Base-by-base conservation (phyloP, 2,113 vertebrate genomes). In the Rafetus swinhoei region DNA sequence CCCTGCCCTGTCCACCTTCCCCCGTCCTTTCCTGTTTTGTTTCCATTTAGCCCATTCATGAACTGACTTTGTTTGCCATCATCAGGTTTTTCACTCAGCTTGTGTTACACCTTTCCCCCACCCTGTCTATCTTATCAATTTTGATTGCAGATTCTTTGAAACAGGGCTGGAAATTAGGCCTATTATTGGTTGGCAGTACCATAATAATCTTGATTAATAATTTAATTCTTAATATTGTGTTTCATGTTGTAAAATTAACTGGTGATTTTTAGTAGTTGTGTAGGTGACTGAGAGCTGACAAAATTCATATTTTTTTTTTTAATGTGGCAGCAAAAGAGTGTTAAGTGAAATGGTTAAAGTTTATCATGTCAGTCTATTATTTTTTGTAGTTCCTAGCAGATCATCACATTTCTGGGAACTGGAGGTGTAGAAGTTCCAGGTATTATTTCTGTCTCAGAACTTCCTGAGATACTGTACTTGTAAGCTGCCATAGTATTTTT, bases 401-500 rank as follows among this genome's bases (percentile, higher is more conserved):
- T 92, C 18, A 93, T 86, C 85, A 86, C 39, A 39, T 96, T 97
- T 96, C 94, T 97, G 96, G 91, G 93, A 96, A 94, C 88, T 52
- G 74, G 81, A 90, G 80, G 59, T 79, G 18, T 93, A 85, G 91
- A 96, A 84, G 92, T 97, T 97, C 82, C 95, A 95, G 93, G 92
- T 97, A 92, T 98, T 93, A 96, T 97, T 96, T 98, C 91, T 96
- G 60, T 93, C 86, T 93, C 82, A 62, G 89, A 55, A 11, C 95
- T 97, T 98, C 97, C 97, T 97, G 95, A 90, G 91, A 57, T 88
- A 89, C 94, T 96, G 88, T 96, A 81, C 55, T 5, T 95, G 86
- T 87, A 76, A 0, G 1, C 86, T 24, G 89, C 89, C 81, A 54
- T 82, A 57, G 90, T 62, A 83, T 69, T 87, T 89, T 84, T 84